Conservation (phyloP, 2,797 vertebrate species). For the Chiloscyllium punctatum region DNA sequence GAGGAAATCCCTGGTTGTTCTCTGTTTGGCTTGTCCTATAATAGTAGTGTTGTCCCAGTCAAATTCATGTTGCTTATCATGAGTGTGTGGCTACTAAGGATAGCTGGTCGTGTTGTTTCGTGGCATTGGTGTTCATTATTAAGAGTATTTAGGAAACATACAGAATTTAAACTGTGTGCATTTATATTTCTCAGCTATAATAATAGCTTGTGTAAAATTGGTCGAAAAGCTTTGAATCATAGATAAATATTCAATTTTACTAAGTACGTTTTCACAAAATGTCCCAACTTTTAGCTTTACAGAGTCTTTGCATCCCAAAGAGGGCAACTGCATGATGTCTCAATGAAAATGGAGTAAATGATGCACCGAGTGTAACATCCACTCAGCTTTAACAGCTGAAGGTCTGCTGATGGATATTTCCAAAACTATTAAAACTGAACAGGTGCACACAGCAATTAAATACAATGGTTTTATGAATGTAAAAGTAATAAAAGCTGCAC, state of each 20-base stretch:
- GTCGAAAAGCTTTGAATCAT: not conserved
- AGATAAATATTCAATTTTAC: not conserved
- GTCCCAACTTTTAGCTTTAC: not conserved
- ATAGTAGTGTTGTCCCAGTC: no score
- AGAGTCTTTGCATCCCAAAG: not conserved
- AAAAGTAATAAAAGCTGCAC: not conserved
- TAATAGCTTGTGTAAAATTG: not conserved
- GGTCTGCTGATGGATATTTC: slow-evolving; percentile 48
- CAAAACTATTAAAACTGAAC: slow-evolving; percentile 40
- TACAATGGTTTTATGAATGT: not conserved
- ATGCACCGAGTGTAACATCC: slow-evolving; percentile 46
- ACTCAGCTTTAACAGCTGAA: slow-evolving; percentile 53
- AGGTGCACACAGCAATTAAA: slow-evolving; percentile 10
- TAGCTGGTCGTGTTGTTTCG: no score
- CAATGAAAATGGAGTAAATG: slow-evolving; percentile 47
- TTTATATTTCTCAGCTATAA: not conserved
- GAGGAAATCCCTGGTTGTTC: no score
- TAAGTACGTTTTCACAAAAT: not conserved
- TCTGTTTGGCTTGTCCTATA: no score
- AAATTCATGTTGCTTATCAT: no score
- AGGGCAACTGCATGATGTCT: slow-evolving; percentile 42
- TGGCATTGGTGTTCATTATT: not conserved
- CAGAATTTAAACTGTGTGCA: not conserved
- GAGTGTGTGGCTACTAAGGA: no score
- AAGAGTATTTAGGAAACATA: no score